These are phyloP conservation scores for Podarcis lilfordi DNA, from an alignment of 2,797 vertebrate genomes.

Conservation along the genomic window DNA sequence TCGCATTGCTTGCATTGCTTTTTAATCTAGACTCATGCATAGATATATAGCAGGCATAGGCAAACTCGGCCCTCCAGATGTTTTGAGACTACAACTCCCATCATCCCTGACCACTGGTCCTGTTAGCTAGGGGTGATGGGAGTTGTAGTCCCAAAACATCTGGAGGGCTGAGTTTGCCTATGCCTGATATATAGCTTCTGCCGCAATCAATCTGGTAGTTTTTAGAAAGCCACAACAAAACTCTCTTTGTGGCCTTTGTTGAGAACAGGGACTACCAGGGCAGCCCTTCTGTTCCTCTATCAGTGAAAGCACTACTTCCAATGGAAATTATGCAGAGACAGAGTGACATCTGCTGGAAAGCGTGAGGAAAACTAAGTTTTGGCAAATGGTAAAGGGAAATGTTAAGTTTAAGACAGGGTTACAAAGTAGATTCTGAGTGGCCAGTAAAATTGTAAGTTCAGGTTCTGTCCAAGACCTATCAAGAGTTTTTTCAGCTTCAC, in stretches of 20 bases:
- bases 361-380: not conserved
- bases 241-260: not conserved
- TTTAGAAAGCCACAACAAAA: not conserved
- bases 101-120: too few relatives aligned
- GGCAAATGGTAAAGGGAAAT: not conserved
- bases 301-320: not conserved
- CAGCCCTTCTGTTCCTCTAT: not conserved
- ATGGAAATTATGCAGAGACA: slow-evolving; percentile 49
- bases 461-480: too few relatives aligned
- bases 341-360: slow-evolving; percentile 72
- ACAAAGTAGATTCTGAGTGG: not conserved
- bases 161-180: too few relatives aligned
- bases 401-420: not conserved
- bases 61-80: too few relatives aligned
- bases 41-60: too few relatives aligned
- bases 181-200: not conserved
- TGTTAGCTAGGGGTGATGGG: too few relatives aligned
- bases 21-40: too few relatives aligned
- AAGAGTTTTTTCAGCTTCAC: not conserved
- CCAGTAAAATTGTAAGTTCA: not conserved
- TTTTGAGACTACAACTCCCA: too few relatives aligned
- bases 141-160: too few relatives aligned
- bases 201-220: not conserved
- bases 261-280: not conserved
- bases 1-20: too few relatives aligned